Evolutionary conservation across 2,113 vertebrate species (phyloP).

Genomic region (Nyctibius bracteatus): DNA sequence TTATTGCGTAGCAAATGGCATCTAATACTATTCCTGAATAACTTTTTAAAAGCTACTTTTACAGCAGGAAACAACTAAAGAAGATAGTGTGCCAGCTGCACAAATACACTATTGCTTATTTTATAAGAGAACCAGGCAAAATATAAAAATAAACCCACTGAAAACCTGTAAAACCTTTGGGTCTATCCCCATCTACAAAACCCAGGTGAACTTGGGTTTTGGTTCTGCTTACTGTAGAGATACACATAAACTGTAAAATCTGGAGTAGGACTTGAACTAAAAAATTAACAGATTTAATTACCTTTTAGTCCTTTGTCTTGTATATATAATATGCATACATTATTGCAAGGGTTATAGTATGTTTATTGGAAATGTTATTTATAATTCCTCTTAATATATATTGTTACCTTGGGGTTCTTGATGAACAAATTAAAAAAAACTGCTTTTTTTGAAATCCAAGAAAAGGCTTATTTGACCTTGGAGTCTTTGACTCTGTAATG

Average conservation of each 20-base stretch:
- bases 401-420: background rate
- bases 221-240: background rate
- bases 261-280: background rate
- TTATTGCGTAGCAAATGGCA: slow-evolving; percentile 1
- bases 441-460: background rate
- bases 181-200: background rate
- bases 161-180: background rate
- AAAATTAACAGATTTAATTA: background rate
- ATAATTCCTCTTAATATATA: background rate
- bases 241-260: background rate
- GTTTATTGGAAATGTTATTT: background rate
- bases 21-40: background rate
- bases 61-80: background rate
- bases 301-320: background rate
- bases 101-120: background rate
- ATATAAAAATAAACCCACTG: background rate
- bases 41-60: background rate
- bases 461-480: background rate
- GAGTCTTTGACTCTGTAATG: background rate
- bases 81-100: background rate
- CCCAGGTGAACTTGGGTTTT: background rate
- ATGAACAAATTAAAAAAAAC: accelerated
- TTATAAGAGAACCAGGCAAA: background rate
- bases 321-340: background rate
- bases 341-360: background rate